Evolutionary conservation across 1,140 invertebrate genomes (phyloP), one percentile per base, ranked within the genome.

Genomic region (Cryptotermes secundus): DNA sequence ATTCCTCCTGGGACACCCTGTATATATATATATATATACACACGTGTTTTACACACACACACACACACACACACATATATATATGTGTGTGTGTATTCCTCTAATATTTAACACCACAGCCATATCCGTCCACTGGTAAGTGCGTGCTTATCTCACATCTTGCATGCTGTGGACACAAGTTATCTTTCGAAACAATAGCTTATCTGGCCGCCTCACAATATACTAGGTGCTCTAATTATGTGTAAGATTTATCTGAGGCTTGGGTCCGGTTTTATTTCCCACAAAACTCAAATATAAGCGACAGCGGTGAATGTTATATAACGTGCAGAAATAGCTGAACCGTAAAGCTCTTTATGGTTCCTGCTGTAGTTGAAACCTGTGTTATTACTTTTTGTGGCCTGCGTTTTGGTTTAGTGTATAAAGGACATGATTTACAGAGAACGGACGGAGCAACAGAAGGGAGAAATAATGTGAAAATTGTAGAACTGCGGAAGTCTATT

Each of bases 401-500:
- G 59, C 31, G 59, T 16, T n/a, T 72, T 31, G n/a, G 59, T 72
- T 72, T 72, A 72, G 59, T 72, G 59, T 72, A 72, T 72, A 72
- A 72, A 72, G 59, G 59, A 72, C 59, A 72, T 72, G 59, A 72
- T 72, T 72, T 72, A 72, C 26, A 72, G 59, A 72, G 59, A 72
- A 31, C n/a, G n/a, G 59, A n/a, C 59, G 59, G 59, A 72, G n/a
- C 59, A 72, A 72, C 6, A 72, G 2, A 26, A n/a, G 59, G 59
- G 59, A 72, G 59, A 72, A 72, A n/a, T n/a, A 72, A 31, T 31
- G 59, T 26, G 59, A 72, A 72, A 72, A 72, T 72, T 72, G 59
- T 26, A 72, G 59, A 72, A 72, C 59, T 72, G 59, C 6, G n/a
- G 59, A 72, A 31, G 59, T 72, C 59, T n/a, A 72, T 72, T 72